phyloP scores from a whole-genome alignment of 2,888 invertebrate species.

The Drosophila incognita region DNA sequence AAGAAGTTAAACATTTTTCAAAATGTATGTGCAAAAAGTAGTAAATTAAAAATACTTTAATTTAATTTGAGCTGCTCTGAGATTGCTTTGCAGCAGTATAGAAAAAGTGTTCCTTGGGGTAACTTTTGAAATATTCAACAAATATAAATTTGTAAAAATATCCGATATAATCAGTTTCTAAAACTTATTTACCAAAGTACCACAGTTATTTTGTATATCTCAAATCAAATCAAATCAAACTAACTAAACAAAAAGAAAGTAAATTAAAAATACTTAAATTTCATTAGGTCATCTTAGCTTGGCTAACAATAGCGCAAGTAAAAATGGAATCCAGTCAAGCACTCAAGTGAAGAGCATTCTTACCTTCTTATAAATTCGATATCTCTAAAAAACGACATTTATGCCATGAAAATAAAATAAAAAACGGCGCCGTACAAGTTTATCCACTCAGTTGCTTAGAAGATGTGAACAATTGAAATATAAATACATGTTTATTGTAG shows the following conservation, averaged over 20 bases:
- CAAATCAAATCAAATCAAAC: background rate
- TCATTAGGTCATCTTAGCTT: background rate
- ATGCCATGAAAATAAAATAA: background rate
- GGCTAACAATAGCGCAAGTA: background rate
- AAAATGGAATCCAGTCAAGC: background rate
- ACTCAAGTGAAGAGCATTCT: background rate
- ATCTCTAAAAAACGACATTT: background rate
- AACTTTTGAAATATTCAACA: background rate
- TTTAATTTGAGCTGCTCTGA: background rate
- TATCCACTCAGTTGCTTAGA: slow-evolving; percentile 20
- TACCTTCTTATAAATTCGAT: background rate
- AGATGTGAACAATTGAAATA: background rate
- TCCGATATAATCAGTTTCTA: background rate
- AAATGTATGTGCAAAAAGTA: background rate
- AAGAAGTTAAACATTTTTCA: background rate
- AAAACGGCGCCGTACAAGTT: slow-evolving; percentile 12
- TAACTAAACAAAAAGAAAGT: background rate
- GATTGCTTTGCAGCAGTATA: background rate
- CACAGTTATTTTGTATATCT: background rate
- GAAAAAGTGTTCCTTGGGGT: background rate
- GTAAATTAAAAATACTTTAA: background rate
- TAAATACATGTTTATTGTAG: slow-evolving; percentile 18
- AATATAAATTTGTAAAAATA: background rate
- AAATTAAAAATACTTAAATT: background rate
- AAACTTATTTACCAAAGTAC: background rate